Base-by-base conservation (phyloP, 2,797 vertebrate genomes). In the Periophthalmus magnuspinnatus region DNA sequence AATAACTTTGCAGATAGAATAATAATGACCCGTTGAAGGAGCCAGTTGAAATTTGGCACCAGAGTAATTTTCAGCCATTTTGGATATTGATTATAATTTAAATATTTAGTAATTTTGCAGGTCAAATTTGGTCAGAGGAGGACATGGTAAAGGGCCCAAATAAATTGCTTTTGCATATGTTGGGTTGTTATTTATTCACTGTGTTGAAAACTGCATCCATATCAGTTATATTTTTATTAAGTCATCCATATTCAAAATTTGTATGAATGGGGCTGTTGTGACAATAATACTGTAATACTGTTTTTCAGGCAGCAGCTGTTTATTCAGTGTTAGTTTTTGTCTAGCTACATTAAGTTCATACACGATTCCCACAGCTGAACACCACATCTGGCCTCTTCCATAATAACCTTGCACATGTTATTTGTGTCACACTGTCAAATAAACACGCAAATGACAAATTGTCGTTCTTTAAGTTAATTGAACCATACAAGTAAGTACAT, bases 401-500 rank as follows among this genome's bases (percentile, higher is more conserved):
- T 22, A 67, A 67, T 65, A 52, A 52, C 63, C 63, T 65, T 65
- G 63, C 50, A n/a, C 28, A 28, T 34, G 63, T 17, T 50, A 55
- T 55, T 67, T 22, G 32, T 33, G 5, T 54, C 32, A 16, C 9
- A 21, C 32, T 65, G n/a, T 55, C 13, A 33, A 65, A 50, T 65
- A 50, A 65, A 36, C 21, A 36, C 36, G 3, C 1, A 21, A 70
- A 50, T 19, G 32, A n/a, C 38, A 33, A 50, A 57, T 24, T 4
- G 28, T 28, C 63, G 13, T 17, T 6, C 7, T 58, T 11, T n/a
- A 13, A 28, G 13, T 63, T 54, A 54, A 68, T n/a, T 41, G 54
- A 71, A 36, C 52, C 32, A 10, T 10, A 24, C n/a, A 55, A 61
- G 22, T 19, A 13, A 61, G 36, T 5, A 32, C 45, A 52, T 41